Evolutionary conservation across 2,888 invertebrate genomes (phyloP).

Genomic region (Drosophila mimetica): DNA sequence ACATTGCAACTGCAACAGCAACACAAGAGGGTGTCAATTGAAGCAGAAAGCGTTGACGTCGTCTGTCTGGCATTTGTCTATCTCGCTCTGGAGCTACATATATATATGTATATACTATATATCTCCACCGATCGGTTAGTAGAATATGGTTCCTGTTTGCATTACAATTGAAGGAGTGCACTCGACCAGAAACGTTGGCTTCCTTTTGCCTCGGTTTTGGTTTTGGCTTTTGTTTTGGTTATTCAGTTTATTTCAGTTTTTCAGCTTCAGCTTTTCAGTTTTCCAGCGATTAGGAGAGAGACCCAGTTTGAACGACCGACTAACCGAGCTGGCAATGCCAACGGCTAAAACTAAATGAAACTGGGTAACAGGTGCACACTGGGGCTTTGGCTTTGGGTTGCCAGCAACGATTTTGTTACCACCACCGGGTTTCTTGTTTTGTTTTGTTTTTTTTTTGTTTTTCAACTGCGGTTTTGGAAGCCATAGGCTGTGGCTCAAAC

Average conservation of each 20-base stretch:
- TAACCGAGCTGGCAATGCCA: slow-evolving; percentile 66
- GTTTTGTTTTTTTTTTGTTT: slow-evolving; percentile 19
- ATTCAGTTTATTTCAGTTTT: slow-evolving; percentile 3
- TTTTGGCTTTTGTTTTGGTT: slow-evolving; percentile 34
- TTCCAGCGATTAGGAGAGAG: slow-evolving; percentile 56
- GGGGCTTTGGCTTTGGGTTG: slow-evolving; percentile 22
- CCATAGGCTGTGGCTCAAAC: slow-evolving; percentile 56
- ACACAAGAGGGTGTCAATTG: slow-evolving; percentile 74
- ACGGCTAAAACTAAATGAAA: slow-evolving; percentile 41
- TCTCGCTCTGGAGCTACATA: not conserved
- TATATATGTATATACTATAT: slow-evolving; percentile 14
- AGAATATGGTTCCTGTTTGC: slow-evolving; percentile 77
- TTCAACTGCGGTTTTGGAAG: slow-evolving; percentile 58
- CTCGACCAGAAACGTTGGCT: slow-evolving; percentile 77
- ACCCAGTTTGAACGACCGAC: slow-evolving; percentile 72
- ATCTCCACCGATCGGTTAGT: slow-evolving; percentile 30
- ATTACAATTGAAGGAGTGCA: slow-evolving; percentile 70
- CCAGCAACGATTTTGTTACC: slow-evolving; percentile 54
- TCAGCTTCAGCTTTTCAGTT: slow-evolving; percentile 11
- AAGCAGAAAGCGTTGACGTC: slow-evolving; percentile 66
- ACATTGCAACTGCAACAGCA: slow-evolving; percentile 43
- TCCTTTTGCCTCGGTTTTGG: slow-evolving; percentile 59
- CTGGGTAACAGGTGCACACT: slow-evolving; percentile 73
- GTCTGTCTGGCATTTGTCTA: slow-evolving; percentile 13
- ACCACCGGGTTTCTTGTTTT: slow-evolving; percentile 30